These are phyloP conservation scores for Streptopelia turtur DNA, from an alignment of 2,797 vertebrate genomes.

Conservation along the genomic window DNA sequence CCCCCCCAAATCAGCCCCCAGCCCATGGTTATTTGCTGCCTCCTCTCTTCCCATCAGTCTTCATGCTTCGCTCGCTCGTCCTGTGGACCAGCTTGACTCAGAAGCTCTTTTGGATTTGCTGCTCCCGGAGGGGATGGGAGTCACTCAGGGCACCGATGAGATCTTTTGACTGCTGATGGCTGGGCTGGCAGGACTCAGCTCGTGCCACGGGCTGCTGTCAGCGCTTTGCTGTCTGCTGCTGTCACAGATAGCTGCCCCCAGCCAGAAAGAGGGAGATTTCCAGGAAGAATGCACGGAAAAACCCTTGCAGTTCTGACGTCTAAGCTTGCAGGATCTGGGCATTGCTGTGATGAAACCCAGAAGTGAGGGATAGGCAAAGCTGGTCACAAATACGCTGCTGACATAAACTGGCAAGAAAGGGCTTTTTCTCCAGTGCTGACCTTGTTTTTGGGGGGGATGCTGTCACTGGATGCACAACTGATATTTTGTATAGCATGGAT, in stretches of 20 bases:
- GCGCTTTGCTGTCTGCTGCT: not conserved
- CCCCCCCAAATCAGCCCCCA: not conserved
- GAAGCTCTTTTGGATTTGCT: not conserved
- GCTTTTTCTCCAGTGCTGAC: not conserved
- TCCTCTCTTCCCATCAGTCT: not conserved
- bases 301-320: not conserved
- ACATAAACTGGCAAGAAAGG: not conserved
- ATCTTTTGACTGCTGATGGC: not conserved
- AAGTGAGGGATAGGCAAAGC: not conserved
- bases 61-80: accelerated
- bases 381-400: not conserved
- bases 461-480: not conserved
- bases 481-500: no score
- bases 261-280: not conserved
- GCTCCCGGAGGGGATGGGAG: not conserved
- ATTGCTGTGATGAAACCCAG: not conserved
- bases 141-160: not conserved
- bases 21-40: not conserved
- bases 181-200: not conserved
- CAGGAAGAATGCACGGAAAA: not conserved
- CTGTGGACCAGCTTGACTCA: not conserved
- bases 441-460: accelerated
- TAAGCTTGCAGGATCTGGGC: not conserved
- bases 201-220: not conserved
- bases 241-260: not conserved